Conservation (phyloP, 2,888 invertebrate species). For the Hirtodrosophila alboralis region DNA sequence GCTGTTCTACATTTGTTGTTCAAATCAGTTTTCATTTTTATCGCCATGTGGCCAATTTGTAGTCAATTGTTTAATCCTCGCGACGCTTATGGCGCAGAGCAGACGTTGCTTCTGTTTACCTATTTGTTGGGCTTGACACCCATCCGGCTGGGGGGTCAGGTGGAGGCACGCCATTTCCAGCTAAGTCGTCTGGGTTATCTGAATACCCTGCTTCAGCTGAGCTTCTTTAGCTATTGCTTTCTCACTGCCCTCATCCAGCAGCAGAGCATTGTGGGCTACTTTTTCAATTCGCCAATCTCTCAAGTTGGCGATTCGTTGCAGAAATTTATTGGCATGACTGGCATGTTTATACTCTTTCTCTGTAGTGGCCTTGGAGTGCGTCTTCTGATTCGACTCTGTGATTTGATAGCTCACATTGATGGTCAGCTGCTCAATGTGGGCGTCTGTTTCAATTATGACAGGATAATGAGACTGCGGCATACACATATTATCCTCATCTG, state of each 20-base stretch:
- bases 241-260: slow-evolving; percentile 72
- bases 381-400: slow-evolving; percentile 68
- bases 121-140: slow-evolving; percentile 82
- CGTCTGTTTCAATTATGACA: slow-evolving; percentile 78
- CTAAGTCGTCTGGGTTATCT: slow-evolving; percentile 76
- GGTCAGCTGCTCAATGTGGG: slow-evolving; percentile 70
- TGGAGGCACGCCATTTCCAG: slow-evolving; percentile 56
- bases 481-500: slow-evolving; percentile 63
- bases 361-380: slow-evolving; percentile 71
- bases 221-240: slow-evolving; percentile 81
- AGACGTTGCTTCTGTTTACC: slow-evolving; percentile 76
- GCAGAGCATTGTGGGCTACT: slow-evolving; percentile 83
- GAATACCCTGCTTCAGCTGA: slow-evolving; percentile 75
- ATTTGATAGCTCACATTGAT: slow-evolving; percentile 71
- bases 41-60: slow-evolving; percentile 52
- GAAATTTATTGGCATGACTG: slow-evolving; percentile 80
- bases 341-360: slow-evolving; percentile 79
- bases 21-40: slow-evolving; percentile 28
- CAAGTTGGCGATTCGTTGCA: slow-evolving; percentile 82
- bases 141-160: slow-evolving; percentile 66
- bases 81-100: slow-evolving; percentile 81
- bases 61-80: slow-evolving; percentile 72
- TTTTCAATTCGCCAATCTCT: slow-evolving; percentile 82
- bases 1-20: not conserved
- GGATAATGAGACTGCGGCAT: slow-evolving; percentile 74